Evolutionary conservation across 2,888 invertebrate genomes (phyloP), one percentile per base, ranked within the genome.

Genomic region (Volucella inflata): DNA sequence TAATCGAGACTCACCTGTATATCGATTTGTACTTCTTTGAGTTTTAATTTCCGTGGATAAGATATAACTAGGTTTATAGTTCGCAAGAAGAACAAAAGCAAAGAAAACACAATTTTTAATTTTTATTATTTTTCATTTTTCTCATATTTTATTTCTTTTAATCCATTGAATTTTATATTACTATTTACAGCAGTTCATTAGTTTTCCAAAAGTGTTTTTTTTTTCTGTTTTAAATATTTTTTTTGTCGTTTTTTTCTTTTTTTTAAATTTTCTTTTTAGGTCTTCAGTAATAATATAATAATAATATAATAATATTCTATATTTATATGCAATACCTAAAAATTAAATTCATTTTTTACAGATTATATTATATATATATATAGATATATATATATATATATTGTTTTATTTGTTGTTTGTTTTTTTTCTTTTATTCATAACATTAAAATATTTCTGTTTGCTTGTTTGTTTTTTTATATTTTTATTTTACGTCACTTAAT

Each of bases 381-480:
- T 71, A 70, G 51, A 51, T 50, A 79, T 79, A 64, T 79, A 59
- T 65, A 36, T 65, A 17, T 77, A n/a, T n/a, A n/a, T n/a, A n/a
- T 79, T 79, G 62, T 76, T 87, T 71, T 75, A 17, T 60, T 67
- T 77, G n/a, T 84, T 80, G 57, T 40, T 53, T 64, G 55, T 77
- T 87, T 65, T 74, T 68, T 40, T 53, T n/a, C n/a, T 77, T 87
- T 65, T 74, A 60, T 30, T 75, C 62, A 79, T 87, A 87, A 87
- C 82, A 74, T 87, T 80, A 87, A 87, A 85, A 79, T 87, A 81
- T 82, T 78, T 85, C 55, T 82, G 70, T 76, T 77, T 87, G 59
- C 67, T 67, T 85, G 60, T 81, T 75, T 72, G 64, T 68, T 68
- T 80, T 70, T 79, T 72, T 90, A 76, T 70, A 65, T 91, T 91